A percentile compares a stretch with the other conserved stretches of the same genome.
These are phyloP conservation scores for Mallotus villosus DNA, from an alignment of 2,797 vertebrate genomes.

Conservation along the genomic window DNA sequence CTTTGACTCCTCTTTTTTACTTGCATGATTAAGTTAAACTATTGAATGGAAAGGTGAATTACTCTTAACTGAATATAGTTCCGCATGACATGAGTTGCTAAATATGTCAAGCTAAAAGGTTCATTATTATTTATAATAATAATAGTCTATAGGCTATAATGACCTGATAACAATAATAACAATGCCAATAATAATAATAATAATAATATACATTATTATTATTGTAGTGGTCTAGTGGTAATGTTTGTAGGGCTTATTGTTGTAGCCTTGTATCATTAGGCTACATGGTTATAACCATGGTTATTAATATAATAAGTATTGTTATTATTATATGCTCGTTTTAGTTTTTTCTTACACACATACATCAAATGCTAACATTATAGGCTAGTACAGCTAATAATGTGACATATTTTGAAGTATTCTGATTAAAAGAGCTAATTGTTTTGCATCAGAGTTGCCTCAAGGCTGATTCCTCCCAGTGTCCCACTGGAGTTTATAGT, in stretches of 20 bases:
- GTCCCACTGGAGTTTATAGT: constrained; percentile 15
- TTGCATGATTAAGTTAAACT: neutral
- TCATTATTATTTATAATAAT: too few relatives aligned
- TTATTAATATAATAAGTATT: neutral
- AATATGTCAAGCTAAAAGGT: too few relatives aligned
- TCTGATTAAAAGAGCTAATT: constrained; percentile 9
- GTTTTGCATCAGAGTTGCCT: neutral
- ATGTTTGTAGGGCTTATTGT: neutral
- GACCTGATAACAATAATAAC: constrained; percentile 10
- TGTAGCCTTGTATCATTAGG: too few relatives aligned
- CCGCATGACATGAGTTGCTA: neutral
- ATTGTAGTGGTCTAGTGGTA: neutral
- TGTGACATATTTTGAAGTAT: neutral
- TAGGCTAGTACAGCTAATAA: too few relatives aligned
- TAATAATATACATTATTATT: constrained; percentile 1
- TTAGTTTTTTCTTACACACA: too few relatives aligned
- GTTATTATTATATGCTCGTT: neutral
- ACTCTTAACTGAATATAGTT: constrained; percentile 1
- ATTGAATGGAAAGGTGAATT: constrained; percentile 7
- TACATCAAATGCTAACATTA: too few relatives aligned
- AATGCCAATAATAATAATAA: neutral
- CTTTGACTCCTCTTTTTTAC: neutral
- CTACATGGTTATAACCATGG: too few relatives aligned
- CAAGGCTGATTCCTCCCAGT: neutral
- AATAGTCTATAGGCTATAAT: neutral